Percentiles rank a stretch among this genome's conserved stretches.
Evolutionary conservation across 2,888 invertebrate genomes (phyloP).

Genomic region (Papilio gigon): DNA sequence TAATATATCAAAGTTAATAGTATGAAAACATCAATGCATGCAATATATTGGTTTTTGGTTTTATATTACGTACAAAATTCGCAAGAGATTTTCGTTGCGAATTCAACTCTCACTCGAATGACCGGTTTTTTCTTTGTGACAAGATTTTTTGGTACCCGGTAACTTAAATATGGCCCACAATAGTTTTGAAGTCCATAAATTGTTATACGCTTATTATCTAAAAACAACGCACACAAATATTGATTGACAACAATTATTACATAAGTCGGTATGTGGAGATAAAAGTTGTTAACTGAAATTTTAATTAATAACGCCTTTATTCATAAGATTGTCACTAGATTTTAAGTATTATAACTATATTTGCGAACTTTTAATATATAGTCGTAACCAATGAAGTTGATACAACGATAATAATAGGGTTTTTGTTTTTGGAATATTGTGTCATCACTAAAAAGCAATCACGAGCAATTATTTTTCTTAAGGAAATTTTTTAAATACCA

Average conservation of each 20-base stretch:
- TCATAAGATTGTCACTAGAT: no score
- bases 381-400: no score
- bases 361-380: no score
- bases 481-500: neutral
- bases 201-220: constrained; percentile 12
- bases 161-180: constrained; percentile 14
- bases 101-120: constrained; percentile 14
- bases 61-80: neutral
- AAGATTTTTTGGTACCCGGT: constrained; percentile 8
- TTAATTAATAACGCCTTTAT: no score
- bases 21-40: neutral
- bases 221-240: neutral
- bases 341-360: neutral
- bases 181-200: constrained; percentile 19
- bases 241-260: neutral
- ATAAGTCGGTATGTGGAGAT: no score
- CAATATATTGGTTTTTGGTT: neutral
- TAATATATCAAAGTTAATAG: neutral
- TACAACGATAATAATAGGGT: neutral
- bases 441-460: neutral
- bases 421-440: no score
- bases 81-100: constrained; percentile 13
- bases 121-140: constrained; percentile 33
- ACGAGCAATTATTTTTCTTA: neutral
- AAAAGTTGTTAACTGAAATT: no score